A percentile compares a stretch with the other conserved stretches of the same genome.
Evolutionary conservation across 1,140 invertebrate species (phyloP).

Genomic region (Zaprionus capensis): DNA sequence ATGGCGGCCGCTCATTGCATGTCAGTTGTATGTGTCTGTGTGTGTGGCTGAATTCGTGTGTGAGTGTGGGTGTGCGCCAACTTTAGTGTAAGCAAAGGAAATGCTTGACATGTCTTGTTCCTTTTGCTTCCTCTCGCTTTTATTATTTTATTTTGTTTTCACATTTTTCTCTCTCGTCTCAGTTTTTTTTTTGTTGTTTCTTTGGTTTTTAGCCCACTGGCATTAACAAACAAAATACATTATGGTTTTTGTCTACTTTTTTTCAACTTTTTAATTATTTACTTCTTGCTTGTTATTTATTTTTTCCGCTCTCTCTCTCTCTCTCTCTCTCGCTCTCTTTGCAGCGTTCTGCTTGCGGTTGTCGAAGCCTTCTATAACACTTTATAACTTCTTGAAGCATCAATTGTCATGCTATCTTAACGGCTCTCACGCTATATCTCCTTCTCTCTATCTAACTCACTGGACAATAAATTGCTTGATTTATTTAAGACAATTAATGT

Average conservation of each 20-base stretch:
- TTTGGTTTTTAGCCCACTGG: conserved; percentile 31
- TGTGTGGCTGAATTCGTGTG: background rate
- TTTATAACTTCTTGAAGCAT: background rate
- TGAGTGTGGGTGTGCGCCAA: conserved; percentile 42
- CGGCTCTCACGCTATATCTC: background rate
- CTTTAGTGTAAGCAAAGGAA: conserved; percentile 65
- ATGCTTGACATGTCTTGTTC: conserved; percentile 76
- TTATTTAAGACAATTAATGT: conserved; percentile 50
- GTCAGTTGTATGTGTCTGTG: conserved; percentile 33
- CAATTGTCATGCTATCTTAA: background rate
- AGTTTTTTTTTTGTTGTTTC: background rate
- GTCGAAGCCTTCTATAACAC: background rate
- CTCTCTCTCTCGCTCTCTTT: background rate
- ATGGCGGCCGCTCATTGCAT: conserved; percentile 54
- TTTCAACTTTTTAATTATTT: conserved; percentile 60
- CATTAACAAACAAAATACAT: conserved; percentile 49
- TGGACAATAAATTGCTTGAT: conserved; percentile 17
- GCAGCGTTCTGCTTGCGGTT: background rate
- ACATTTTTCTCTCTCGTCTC: conserved; percentile 27
- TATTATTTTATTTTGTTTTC: conserved; percentile 48
- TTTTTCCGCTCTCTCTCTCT: conserved; percentile 30
- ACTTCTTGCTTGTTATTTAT: conserved; percentile 46
- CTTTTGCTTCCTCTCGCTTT: conserved; percentile 55
- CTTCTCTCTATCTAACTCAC: background rate
- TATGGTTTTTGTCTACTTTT: conserved; percentile 19